Base-by-base conservation (phyloP, 2,888 invertebrate genomes). In the Pollenia griseotomentosa region DNA sequence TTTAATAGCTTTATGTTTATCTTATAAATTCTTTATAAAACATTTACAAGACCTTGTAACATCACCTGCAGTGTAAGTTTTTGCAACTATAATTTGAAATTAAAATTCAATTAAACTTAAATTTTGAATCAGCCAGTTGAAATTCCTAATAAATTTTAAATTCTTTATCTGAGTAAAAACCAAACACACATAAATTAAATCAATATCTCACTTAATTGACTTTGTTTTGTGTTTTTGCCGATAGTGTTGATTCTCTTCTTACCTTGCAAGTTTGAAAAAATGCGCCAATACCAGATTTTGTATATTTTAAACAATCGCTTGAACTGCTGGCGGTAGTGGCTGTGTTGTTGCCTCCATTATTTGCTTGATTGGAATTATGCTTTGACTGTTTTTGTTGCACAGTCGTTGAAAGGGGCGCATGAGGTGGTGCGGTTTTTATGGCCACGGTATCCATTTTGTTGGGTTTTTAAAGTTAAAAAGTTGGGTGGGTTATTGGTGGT, bases 201-300 rank as follows among this genome's bases (percentile, higher is more conserved):
- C 51, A 23, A 19, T 42, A 51, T 63, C n/a, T 74, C 51, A 19
- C 33, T 33, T 6, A 33, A 53, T 42, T 12, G 0, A n/a, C 55
- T 53, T 44, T 23, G 7, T 33, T 19, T 14, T 53, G 16, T 40
- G 14, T 78, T 19, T 78, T 48, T 16, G 11, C 48, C 61, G 63
- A 63, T 33, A 23, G 59, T 40, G 9, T 74, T 40, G 51, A 2
- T 48, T 48, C n/a, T 33, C 6, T 33, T 86, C 92, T 93, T 92
- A 93, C 93, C 93, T 93, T 93, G 93, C 93, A 93, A 78, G 93
- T 94, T 90, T 94, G 93, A 88, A 94, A 94, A 88, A 94, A 93
- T 73, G 94, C 93, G 88, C 93, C 93, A 90, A 93, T 90, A 89
- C 91, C 92, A 68, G 91, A 88, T 75, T 90, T 89, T 16, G 89